Evolutionary conservation across 2,888 invertebrate genomes (phyloP), one percentile per base, ranked within the genome.

Genomic region (Zaprionus lineosus): DNA sequence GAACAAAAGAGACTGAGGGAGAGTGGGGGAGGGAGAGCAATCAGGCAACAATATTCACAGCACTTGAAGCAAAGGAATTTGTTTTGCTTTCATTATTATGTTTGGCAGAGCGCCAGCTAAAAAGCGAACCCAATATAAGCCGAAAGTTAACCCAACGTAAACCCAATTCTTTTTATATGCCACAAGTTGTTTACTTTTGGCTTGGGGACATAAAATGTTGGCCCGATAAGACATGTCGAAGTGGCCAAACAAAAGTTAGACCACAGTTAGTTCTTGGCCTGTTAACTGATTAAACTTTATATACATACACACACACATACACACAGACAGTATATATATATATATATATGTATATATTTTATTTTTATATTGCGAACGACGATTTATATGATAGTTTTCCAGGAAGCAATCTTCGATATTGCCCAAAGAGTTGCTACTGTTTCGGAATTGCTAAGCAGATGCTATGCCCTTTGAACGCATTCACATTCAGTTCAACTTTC

Each of bases 131-230:
- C 3, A 28, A 9, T 7, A 4, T 3, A 28, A 11, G 11, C n/a
- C n/a, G n/a, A 33, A 14, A 33, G 4, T 6, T 6, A 14, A 56
- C 33, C 12, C 12, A 2, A 31, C 29, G 18, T 21, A 29, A 28
- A 58, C 36, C 29, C 16, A 19, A 46, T 11, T 41, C 53, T 40
- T 41, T 24, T 39, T 26, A 18, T 57, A 29, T 48, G 61, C 70
- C 57, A 68, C 69, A 70, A 70, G 69, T 62, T 62, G 76, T 65
- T 75, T 53, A 46, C 43, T 14, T 52, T 37, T 18, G 19, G 47
- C 24, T 51, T 11, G 7, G n/a, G 19, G 58, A 15, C 44, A 56
- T 52, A 50, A 56, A 48, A 40, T 46, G 36, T 36, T 40, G 11
- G 37, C 19, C 39, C 62, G 70, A 73, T 73, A 73, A 73, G 68